These are phyloP conservation scores for Octonoba sinensis DNA, from an alignment of 2,888 invertebrate genomes.

Conservation along the genomic window DNA sequence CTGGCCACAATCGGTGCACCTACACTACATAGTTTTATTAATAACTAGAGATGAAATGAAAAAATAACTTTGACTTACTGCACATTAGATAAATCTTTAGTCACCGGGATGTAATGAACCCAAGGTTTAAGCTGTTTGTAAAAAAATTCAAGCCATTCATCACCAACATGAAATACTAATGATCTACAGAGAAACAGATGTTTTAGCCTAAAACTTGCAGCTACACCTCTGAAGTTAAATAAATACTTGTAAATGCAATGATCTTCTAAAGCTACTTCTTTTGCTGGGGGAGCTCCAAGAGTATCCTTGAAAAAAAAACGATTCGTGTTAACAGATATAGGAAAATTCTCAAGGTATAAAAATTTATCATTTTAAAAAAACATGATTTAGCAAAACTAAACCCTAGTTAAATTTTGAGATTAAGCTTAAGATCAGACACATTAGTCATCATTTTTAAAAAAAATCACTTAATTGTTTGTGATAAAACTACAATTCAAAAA, in stretches of 20 bases:
- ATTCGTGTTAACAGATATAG: too few relatives aligned
- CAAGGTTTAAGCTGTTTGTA: conserved; percentile 91
- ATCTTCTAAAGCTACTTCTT: conserved; percentile 88
- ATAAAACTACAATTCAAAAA: too few relatives aligned
- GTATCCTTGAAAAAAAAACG: conserved; percentile 80
- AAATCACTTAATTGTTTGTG: too few relatives aligned
- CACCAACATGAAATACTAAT: conserved; percentile 92
- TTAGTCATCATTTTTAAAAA: not conserved
- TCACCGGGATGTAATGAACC: conserved; percentile 94
- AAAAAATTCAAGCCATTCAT: conserved; percentile 96
- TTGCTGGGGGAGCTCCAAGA: conserved; percentile 83
- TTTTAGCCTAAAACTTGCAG: conserved; percentile 96
- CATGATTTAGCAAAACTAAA: too few relatives aligned
- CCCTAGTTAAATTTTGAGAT: too few relatives aligned
- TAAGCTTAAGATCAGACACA: not conserved
- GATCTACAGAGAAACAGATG: conserved; percentile 94
- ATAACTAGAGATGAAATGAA: not conserved
- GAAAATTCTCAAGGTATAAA: too few relatives aligned
- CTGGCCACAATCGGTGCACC: not conserved
- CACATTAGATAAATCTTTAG: conserved; percentile 80
- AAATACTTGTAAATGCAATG: conserved; percentile 87
- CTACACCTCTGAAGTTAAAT: conserved; percentile 96
- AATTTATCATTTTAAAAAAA: too few relatives aligned
- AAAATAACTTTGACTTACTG: conserved; percentile 72
- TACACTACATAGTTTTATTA: not conserved